Conservation (phyloP, 2,888 invertebrate genomes). For the Xestia ashworthii region DNA sequence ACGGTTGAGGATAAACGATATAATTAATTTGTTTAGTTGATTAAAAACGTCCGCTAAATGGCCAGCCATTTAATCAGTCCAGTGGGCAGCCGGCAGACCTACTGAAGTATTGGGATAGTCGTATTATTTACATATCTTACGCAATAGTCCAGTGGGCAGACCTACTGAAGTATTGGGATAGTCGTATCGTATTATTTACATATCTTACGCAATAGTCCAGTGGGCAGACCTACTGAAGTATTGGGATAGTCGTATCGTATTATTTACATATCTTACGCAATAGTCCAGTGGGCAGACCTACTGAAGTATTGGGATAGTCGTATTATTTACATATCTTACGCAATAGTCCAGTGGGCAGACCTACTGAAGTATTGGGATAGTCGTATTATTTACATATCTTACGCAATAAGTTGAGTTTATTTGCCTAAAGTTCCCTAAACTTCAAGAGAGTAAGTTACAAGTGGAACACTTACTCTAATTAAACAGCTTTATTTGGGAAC, state of each 20-base stretch:
- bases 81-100: neutral
- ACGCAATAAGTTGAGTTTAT: neutral
- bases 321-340: neutral
- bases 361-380: too few species aligned
- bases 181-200: neutral
- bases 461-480: neutral
- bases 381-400: too few species aligned
- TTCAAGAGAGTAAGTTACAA: neutral
- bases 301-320: neutral
- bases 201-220: neutral
- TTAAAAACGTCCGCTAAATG: constrained; percentile 1
- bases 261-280: neutral
- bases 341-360: too few species aligned
- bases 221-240: neutral
- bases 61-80: constrained; percentile 9
- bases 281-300: neutral
- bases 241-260: neutral
- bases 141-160: neutral
- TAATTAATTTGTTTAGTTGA: constrained; percentile 34
- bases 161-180: neutral
- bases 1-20: constrained; percentile 37
- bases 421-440: neutral
- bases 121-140: neutral
- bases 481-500: neutral
- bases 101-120: neutral